Evolutionary conservation across 2,113 vertebrate genomes (phyloP).

Genomic region (Paedocypris sp.): DNA sequence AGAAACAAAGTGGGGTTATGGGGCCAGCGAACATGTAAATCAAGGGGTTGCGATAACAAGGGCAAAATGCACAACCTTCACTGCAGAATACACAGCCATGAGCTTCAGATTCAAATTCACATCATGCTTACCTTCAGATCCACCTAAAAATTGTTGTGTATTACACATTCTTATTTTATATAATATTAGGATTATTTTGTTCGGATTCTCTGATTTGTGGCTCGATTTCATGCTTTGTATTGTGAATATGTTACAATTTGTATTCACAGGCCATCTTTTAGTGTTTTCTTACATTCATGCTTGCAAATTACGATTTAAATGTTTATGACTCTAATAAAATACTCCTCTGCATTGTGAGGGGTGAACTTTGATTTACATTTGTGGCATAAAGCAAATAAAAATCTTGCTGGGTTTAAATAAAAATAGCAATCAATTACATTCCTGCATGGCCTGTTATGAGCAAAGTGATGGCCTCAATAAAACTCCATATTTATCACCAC

Average conservation of each 20-base stretch:
- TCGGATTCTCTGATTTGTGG: too few relatives aligned
- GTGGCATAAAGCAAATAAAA: conserved; percentile 52
- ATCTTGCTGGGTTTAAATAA: conserved; percentile 51
- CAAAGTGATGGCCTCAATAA: conserved; percentile 57
- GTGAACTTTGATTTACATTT: conserved; percentile 58
- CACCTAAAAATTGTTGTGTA: too few relatives aligned
- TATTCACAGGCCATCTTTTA: conserved; percentile 61
- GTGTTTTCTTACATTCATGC: conserved; percentile 55
- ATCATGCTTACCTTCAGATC: too few relatives aligned
- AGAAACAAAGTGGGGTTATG: conserved; percentile 28
- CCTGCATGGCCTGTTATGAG: conserved; percentile 52
- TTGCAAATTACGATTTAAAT: conserved; percentile 62
- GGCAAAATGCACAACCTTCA: conserved; percentile 26
- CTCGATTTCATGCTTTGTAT: conserved; percentile 26
- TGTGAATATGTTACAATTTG: conserved; percentile 49
- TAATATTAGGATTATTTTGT: too few relatives aligned
- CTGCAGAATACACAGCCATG: too few relatives aligned
- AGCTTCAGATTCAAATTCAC: too few relatives aligned
- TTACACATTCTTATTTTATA: too few relatives aligned
- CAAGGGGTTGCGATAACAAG: conserved; percentile 19
- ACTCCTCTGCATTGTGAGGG: conserved; percentile 43
- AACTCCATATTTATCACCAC: conserved; percentile 55
- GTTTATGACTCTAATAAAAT: conserved; percentile 68
- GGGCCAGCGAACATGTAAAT: conserved; percentile 19
- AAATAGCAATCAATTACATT: conserved; percentile 58